Percentiles rank a stretch among this genome's conserved stretches.
Evolutionary conservation across 2,797 vertebrate genomes (phyloP).

Genomic region (Acanthopagrus latus): DNA sequence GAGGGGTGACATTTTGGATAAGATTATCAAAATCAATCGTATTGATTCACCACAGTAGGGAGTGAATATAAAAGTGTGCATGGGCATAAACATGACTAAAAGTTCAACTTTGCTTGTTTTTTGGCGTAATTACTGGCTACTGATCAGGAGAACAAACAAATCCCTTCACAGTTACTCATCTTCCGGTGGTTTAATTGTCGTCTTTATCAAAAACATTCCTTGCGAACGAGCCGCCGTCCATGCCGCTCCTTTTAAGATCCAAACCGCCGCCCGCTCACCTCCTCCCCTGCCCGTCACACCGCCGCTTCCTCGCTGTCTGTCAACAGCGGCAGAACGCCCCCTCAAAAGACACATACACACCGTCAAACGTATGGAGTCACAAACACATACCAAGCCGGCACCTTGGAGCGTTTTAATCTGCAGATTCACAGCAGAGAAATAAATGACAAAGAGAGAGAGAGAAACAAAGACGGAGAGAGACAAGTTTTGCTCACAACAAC

Average conservation of each 20-base stretch:
- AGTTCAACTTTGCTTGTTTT: not conserved
- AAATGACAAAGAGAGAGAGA: constrained; percentile 14
- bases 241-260: constrained; percentile 48
- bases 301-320: constrained; percentile 17
- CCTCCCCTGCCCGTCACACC: constrained; percentile 10
- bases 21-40: constrained; percentile 3
- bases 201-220: constrained; percentile 32
- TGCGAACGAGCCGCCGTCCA: constrained; percentile 30
- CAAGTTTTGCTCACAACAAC: constrained; percentile 71
- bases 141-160: constrained; percentile 34
- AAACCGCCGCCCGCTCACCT: constrained; percentile 30
- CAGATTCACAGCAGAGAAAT: constrained; percentile 45
- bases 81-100: not conserved
- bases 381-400: constrained; percentile 22
- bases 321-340: constrained; percentile 18
- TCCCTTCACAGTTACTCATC: constrained; percentile 10
- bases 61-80: not conserved
- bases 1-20: not conserved
- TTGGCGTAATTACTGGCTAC: constrained; percentile 23
- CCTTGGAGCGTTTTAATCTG: constrained; percentile 63
- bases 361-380: constrained; percentile 50
- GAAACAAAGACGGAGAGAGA: constrained; percentile 1
- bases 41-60: constrained; percentile 5
- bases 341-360: constrained; percentile 14
- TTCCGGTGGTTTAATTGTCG: constrained; percentile 30